Base-by-base conservation (phyloP, 1,140 invertebrate species). In the Lithobius niger region DNA sequence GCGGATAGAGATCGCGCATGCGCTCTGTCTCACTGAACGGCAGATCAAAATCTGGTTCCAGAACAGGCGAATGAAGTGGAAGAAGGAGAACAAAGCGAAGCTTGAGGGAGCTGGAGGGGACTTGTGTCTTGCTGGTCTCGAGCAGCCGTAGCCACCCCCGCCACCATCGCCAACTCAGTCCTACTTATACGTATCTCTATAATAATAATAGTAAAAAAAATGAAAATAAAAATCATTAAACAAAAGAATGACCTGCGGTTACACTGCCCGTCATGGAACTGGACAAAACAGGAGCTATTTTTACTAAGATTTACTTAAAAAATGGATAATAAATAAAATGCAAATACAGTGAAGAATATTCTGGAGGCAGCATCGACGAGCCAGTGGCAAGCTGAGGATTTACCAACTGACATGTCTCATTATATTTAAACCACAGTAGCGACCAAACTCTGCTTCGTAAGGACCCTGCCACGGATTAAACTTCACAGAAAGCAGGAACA, bases 1-100 rank as follows among this genome's bases (percentile, higher is more conserved):
- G 19, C 60, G 73, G n/a, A 74, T 75, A 45, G 73, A 75, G 62
- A 71, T 75, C 44, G 74, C 74, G 13, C 74, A 75, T 61, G 67
- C 71, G 56, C 63, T 75, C 21, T 72, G 72, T 59, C 65, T 75
- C 52, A 74, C 72, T 2, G 73, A 75, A 60, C 61, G 73, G 31
- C 73, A 75, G 60, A 75, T 74, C 54, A 74, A 74, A 65, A 74
- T 74, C 44, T 74, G 72, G 72, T 64, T 74, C 61, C 73, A 74
- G 61, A 74, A 74, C 58, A 63, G 72, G 13, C 59, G 72, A 45
- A 74, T 74, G 72, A 74, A 74, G 59, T 72, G 73, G 64, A 74
- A 75, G 62, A 74, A 74, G 52, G 64, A 64, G 31, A 63, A 67
- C 52, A 70, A 69, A 27, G 61, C 61, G 2, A 62, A 62, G 51